phyloP scores from a whole-genome alignment of 2,888 invertebrate species.

The Opisthograptis luteolata region DNA sequence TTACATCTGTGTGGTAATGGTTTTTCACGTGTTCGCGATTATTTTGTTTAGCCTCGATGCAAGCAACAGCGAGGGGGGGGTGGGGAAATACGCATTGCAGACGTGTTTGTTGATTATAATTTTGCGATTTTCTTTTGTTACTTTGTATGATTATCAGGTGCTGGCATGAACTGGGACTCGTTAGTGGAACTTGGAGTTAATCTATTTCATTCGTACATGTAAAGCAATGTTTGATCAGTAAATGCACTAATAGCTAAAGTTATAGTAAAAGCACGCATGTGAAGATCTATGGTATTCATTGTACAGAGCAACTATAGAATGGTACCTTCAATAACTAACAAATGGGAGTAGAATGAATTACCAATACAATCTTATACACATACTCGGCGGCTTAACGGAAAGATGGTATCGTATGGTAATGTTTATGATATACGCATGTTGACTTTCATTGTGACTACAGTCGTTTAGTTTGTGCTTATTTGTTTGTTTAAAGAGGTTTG shows the following conservation, averaged over 20 bases:
- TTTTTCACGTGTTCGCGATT: constrained; percentile 1
- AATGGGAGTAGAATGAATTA: background rate
- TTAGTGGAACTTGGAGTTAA: too few relatives aligned
- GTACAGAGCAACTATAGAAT: constrained; percentile 1
- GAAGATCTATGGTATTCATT: background rate
- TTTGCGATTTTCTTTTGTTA: constrained; percentile 1
- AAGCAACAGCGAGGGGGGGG: background rate
- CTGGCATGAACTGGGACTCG: constrained; percentile 17
- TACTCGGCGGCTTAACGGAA: background rate
- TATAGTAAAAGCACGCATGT: background rate
- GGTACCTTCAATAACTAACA: background rate
- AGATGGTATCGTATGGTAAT: background rate
- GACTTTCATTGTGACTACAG: background rate
- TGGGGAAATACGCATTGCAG: background rate
- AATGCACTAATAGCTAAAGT: background rate
- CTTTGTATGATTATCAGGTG: constrained; percentile 1
- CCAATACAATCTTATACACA: background rate
- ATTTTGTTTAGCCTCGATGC: background rate
- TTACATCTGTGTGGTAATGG: background rate
- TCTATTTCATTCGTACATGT: background rate
- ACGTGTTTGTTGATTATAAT: background rate
- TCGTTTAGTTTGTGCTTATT: background rate
- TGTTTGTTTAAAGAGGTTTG: background rate
- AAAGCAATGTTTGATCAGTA: background rate
- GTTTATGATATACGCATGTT: background rate